Conservation (phyloP, 1,140 invertebrate genomes). For the Mesaphorura yosii region DNA sequence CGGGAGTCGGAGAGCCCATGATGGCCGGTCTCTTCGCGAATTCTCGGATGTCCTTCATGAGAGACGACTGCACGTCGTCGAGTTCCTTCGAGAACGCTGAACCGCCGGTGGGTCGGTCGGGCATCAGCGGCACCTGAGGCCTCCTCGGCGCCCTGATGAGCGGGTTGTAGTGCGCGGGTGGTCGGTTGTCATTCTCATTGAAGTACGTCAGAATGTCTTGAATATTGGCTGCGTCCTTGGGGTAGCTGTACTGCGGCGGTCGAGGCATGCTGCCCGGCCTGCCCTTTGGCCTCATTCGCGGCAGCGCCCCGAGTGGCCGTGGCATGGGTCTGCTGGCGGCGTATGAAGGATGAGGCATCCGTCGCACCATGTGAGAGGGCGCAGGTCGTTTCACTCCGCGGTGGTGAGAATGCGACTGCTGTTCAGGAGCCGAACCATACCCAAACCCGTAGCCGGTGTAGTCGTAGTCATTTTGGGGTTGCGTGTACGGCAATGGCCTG, state of each 20-base stretch:
- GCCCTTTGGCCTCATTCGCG: background rate
- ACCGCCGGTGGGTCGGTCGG: background rate
- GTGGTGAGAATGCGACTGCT: background rate
- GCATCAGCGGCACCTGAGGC: background rate
- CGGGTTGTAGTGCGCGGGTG: background rate
- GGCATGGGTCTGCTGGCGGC: background rate
- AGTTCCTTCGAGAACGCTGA: conserved; percentile 24
- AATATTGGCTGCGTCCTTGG: conserved; percentile 30
- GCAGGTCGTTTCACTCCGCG: background rate
- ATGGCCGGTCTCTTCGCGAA: conserved; percentile 27
- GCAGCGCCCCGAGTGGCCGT: background rate
- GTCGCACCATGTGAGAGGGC: too few species aligned
- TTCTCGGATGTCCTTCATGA: conserved; percentile 28
- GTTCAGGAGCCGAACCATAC: background rate
- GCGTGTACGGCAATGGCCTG: background rate
- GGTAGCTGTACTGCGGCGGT: conserved; percentile 22
- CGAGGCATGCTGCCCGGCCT: background rate
- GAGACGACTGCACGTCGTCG: conserved; percentile 24
- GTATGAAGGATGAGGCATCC: too few species aligned
- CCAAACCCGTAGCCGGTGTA: background rate
- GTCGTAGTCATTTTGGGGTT: background rate
- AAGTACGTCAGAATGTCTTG: conserved; percentile 30
- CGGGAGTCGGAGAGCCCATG: background rate
- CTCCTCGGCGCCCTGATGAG: background rate
- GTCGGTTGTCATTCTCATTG: conserved; percentile 13